Evolutionary conservation across 2,113 vertebrate genomes (phyloP).

Genomic region (Sturnira hondurensis): DNA sequence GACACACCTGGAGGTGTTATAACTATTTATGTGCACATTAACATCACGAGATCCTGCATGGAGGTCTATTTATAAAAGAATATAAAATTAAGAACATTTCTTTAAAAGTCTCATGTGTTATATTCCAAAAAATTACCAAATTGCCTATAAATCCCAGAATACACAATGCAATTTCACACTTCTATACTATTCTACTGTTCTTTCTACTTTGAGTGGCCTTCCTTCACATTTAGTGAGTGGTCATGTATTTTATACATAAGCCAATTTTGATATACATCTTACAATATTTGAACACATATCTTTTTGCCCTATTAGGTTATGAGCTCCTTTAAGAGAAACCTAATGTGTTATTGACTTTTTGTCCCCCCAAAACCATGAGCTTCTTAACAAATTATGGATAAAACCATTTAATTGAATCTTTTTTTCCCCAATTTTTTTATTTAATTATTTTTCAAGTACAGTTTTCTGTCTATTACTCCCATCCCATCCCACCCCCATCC

Average conservation of each 20-base stretch:
- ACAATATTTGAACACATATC: background rate
- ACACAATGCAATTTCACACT: background rate
- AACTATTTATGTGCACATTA: background rate
- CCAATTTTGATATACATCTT: background rate
- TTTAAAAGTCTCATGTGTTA: background rate
- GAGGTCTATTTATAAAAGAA: background rate
- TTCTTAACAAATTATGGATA: background rate
- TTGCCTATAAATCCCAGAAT: background rate
- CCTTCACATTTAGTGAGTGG: background rate
- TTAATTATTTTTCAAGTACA: too few species aligned
- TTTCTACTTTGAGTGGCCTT: background rate
- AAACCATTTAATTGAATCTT: background rate
- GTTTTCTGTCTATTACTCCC: too few species aligned
- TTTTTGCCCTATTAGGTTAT: background rate
- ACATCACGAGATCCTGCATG: background rate
- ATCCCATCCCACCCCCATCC: too few species aligned
- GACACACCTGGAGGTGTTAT: background rate
- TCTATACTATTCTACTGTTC: background rate
- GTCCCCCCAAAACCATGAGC: background rate
- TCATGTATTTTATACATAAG: background rate
- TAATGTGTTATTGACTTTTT: background rate
- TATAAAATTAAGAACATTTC: background rate
- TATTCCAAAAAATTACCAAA: background rate
- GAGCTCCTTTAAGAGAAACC: background rate
- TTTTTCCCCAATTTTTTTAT: too few species aligned